Evolutionary conservation across 2,888 invertebrate genomes (phyloP).

Genomic region (Hirtodrosophila alboralis): DNA sequence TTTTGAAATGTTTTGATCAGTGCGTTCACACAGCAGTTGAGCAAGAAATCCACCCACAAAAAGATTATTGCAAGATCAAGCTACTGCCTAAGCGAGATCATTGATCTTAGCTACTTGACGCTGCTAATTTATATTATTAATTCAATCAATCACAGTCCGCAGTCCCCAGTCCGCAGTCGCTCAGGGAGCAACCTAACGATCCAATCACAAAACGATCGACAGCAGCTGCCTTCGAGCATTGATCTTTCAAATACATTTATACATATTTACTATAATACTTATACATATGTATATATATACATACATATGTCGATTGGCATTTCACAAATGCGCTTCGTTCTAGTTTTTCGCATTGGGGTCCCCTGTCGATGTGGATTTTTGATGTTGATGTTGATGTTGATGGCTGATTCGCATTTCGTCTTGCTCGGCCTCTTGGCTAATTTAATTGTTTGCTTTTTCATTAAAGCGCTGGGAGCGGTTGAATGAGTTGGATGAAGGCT

Average conservation of each 20-base stretch:
- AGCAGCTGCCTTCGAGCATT: slow-evolving; percentile 68
- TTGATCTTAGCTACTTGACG: slow-evolving; percentile 77
- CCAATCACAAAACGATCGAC: slow-evolving; percentile 62
- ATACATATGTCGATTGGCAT: slow-evolving; percentile 47
- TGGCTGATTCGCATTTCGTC: slow-evolving; percentile 59
- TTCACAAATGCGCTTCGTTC: slow-evolving; percentile 76
- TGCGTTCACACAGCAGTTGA: slow-evolving; percentile 30
- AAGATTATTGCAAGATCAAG: slow-evolving; percentile 8
- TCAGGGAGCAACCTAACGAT: slow-evolving; percentile 74
- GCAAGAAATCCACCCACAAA: slow-evolving; percentile 27
- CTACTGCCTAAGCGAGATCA: slow-evolving; percentile 53
- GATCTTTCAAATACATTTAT: slow-evolving; percentile 51
- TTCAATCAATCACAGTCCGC: slow-evolving; percentile 73
- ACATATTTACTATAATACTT: background rate
- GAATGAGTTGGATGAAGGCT: slow-evolving; percentile 19
- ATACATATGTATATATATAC: slow-evolving; percentile 2
- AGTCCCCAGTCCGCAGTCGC: no score
- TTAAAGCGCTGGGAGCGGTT: slow-evolving; percentile 56
- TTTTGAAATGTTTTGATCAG: slow-evolving; percentile 34
- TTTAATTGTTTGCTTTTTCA: slow-evolving; percentile 78
- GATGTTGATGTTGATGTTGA: slow-evolving; percentile 25
- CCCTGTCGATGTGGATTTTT: slow-evolving; percentile 40
- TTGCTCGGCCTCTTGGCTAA: slow-evolving; percentile 72
- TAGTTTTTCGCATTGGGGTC: slow-evolving; percentile 48
- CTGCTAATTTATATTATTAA: slow-evolving; percentile 79